Evolutionary conservation across 2,113 vertebrate genomes (phyloP).

Genomic region (Procavia capensis): DNA sequence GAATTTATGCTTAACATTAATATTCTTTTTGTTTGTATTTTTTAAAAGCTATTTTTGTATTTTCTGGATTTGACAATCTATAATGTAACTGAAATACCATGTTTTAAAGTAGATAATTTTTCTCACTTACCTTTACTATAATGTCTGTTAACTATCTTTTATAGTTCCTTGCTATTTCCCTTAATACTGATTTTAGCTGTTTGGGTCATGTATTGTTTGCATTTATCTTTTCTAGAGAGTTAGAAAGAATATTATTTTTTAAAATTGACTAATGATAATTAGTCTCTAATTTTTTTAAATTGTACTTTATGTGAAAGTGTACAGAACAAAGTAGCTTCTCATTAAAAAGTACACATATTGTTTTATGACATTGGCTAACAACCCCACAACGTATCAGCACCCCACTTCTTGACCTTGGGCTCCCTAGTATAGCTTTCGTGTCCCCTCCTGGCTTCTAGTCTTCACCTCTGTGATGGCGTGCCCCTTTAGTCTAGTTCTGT

Average conservation of each 20-base stretch:
- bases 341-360: too few relatives aligned
- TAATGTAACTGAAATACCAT: not conserved
- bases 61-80: not conserved
- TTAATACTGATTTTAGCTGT: slow-evolving; percentile 42
- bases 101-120: not conserved
- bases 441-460: too few relatives aligned
- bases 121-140: slow-evolving; percentile 54
- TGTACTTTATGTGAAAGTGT: too few relatives aligned
- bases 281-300: not conserved
- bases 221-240: slow-evolving; percentile 57
- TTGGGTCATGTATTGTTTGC: slow-evolving; percentile 21
- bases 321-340: too few relatives aligned
- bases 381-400: too few relatives aligned
- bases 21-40: slow-evolving; percentile 15
- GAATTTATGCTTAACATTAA: slow-evolving; percentile 42
- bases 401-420: too few relatives aligned
- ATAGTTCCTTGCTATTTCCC: slow-evolving; percentile 31
- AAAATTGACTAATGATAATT: slow-evolving; percentile 25
- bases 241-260: slow-evolving; percentile 22
- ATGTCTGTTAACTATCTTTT: not conserved
- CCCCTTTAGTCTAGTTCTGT: too few relatives aligned
- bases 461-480: too few relatives aligned
- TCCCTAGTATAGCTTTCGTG: too few relatives aligned
- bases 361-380: too few relatives aligned
- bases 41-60: not conserved